Evolutionary conservation across 2,797 vertebrate genomes (phyloP).

Genomic region (Myiotriccus ornatus): DNA sequence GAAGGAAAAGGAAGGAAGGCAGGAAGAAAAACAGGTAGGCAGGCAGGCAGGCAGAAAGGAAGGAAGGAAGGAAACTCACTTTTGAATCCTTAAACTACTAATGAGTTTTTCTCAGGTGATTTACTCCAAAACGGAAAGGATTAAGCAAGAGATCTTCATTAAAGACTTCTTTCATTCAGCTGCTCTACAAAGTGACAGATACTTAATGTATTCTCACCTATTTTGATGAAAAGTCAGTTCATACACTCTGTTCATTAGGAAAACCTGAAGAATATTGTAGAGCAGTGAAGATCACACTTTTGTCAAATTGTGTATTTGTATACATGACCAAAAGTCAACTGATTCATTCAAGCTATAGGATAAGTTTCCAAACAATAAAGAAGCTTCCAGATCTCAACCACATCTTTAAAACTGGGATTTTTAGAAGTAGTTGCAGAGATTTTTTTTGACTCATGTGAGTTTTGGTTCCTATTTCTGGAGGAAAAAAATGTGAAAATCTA

Average conservation of each 20-base stretch:
- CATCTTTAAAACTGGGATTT: neutral
- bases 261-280: neutral
- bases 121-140: neutral
- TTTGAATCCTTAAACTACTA: neutral
- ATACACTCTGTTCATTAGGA: neutral
- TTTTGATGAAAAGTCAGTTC: neutral
- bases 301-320: neutral
- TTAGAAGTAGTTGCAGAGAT: neutral
- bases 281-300: neutral
- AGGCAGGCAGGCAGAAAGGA: neutral
- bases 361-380: neutral
- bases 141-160: neutral
- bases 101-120: neutral
- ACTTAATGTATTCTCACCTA: neutral
- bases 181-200: neutral
- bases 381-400: neutral
- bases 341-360: neutral
- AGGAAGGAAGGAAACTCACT: neutral
- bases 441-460: neutral
- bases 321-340: neutral
- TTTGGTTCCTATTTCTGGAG: neutral
- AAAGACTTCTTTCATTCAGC: neutral
- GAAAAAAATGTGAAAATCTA: neutral
- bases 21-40: neutral
- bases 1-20: neutral